Evolutionary conservation across 2,888 invertebrate species (phyloP), one percentile per base, ranked within the genome.

Genomic region (Scelioninae gen. 1): DNA sequence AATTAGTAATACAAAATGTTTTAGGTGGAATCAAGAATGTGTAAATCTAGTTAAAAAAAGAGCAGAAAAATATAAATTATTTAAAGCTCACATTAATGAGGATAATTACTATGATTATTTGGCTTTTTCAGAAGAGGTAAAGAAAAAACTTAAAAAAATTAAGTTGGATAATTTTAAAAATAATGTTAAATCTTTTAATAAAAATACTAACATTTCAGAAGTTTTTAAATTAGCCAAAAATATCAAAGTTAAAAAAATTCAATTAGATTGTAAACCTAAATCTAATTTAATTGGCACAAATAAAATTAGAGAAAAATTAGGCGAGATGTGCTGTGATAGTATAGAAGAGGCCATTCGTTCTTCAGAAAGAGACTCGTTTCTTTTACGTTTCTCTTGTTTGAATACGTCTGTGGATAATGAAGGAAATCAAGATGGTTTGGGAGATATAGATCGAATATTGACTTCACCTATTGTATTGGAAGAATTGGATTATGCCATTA

Each of bases 231-330:
- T 62, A 5, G 60, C 45, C 13, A 62, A 62, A 45, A 62, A 43
- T 38, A 62, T 62, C n/a, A 62, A 62, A 62, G 45, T 45, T 29
- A 62, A 62, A 45, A 43, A 45, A 31, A 45, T n/a, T 31, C 43
- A 45, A 31, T 29, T n/a, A 1, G 43, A 8, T 3, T 23, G 10
- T 23, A n/a, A 23, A 16, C 40, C 38, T n/a, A 58, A 58, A 58
- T 16, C 58, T 40, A 58, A 56, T 56, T n/a, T 8, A 13, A 13
- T 13, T 34, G 13, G 9, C 9, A 34, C 9, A 7, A 9, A 34
- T 5, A 34, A 34, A 9, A 34, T 34, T 34, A 34, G 9, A 34
- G 5, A 7, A 34, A 34, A 34, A 34, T 9, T 34, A 34, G 34
- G 9, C 34, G 9, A 9, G 34, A 34, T 34, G 9, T 34, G 6